Base-by-base conservation (phyloP, 37 sponge, comb jelly and placozoan genomes). In the Hormiphora californensis region DNA sequence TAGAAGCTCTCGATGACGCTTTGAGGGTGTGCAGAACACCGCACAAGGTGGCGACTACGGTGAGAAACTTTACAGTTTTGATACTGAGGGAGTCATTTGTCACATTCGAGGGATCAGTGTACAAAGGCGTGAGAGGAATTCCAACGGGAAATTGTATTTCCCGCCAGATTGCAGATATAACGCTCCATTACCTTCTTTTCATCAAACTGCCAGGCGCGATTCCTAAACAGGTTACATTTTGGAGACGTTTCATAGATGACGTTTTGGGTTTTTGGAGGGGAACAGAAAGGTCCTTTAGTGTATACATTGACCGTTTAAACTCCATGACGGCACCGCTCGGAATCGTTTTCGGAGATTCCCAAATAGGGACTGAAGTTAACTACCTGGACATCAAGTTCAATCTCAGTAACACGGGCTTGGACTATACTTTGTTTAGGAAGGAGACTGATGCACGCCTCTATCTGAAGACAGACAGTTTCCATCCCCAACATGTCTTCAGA, bases 71-170 rank as follows among this genome's bases (percentile, higher is more conserved):
- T 38, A 65, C 67, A 7, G 67, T 36, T 5, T 17, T 65, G 37
- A 34, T 33, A 3, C 35, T 65, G 3, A 1, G 37, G 3, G 37
- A 65, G 67, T 65, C 67, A 35, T 65, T 34, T 65, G 67, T 65
- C 34, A 65, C 67, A 7, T 65, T 28, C 37, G 38, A 33, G 4
- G 37, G 37, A 34, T 35, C 32, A 28, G 4, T 35, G 15, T 65
- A 34, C 67, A 34, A 28, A 7, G 15, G 9, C 67, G 15, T 28
- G 67, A 28, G 35, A 38, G 67, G 67, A 7, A 65, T 65, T 5
- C 67, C 67, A 32, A 65, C 37, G 37, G 67, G 67, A 7, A 33
- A 33, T 7, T 65, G 67, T 65, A 33, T 34, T 38, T 65, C 67
- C 3, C 3, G 37, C 32, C 67, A 65, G 17, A 28, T 65, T 5